Evolutionary conservation across 2,888 invertebrate species (phyloP), one percentile per base, ranked within the genome.

Genomic region (Ophioninae sp.): DNA sequence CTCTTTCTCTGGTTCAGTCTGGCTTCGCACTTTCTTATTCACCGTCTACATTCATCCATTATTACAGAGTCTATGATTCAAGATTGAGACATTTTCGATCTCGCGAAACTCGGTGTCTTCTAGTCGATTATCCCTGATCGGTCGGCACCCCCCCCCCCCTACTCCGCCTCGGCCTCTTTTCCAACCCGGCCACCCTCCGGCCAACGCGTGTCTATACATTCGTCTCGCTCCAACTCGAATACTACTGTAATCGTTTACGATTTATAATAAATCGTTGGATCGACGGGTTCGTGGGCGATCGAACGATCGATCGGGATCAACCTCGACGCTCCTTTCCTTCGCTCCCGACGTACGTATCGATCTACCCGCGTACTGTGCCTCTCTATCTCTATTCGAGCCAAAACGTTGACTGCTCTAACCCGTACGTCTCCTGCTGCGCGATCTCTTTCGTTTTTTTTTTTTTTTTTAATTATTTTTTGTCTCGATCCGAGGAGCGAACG

Each of bases 221-320:
- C 13, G 62, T 79, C 79, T 65, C 67, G 30, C 75, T 72, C 44
- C 21, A 8, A 21, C 76, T 77, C 79, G 83, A 73, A 57, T 83
- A 76, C 56, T 59, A 67, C 76, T 41, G 41, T 41, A 41, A 83
- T 79, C 79, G 83, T 83, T 83, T 73, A 67, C 83, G 73, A 83
- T 83, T 83, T 83, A 83, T 83, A 77, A 83, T 76, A 79, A 80
- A 83, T 83, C 83, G 79, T 76, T 65, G 10, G 41, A 80, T 83
- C 79, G 74, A 82, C 75, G 50, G n/a, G 37, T 62, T 64, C 79
- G 79, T 80, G 76, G 79, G 79, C 73, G 79, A 76, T 83, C 76
- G 76, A 56, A 13, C 37, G 41, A 17, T 57, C 74, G 37, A 70
- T 70, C 69, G 64, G 30, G 75, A 44, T 59, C 44, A n/a, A 30